Base-by-base conservation (phyloP, 2,113 vertebrate genomes). In the Willisornis vidua region DNA sequence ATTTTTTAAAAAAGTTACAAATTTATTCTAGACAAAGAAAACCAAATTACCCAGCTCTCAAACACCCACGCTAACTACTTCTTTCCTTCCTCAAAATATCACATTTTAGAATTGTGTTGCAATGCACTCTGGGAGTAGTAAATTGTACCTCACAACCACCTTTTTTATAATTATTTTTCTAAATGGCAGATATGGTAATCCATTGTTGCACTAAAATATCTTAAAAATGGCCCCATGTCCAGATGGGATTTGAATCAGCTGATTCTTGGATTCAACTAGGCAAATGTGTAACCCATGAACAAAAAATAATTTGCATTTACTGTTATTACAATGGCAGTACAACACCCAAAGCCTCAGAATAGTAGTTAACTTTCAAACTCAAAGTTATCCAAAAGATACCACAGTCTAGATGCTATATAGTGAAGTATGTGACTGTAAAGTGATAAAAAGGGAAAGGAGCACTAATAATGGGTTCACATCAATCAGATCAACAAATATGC, bases 41-140 rank as follows among this genome's bases (percentile, higher is more conserved):
- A 51, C 3, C 10, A 39, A 39, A 46, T 11, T 19, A 43, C 68
- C 33, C 25, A 75, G 6, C 14, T 85, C 19, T 57, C 25, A 70
- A 28, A 52, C 2, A 29, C 17, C 7, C 11, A 16, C 26, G 23
- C 31, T 43, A 12, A 18, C 8, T 1, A 0, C 26, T 10, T 72
- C 9, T 75, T n/a, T 10, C n/a, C 51, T 75, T 75, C 57, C 37
- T 7, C 0, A 54, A 72, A 86, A 77, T 6, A 45, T 29, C 9
- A 46, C 12, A 19, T 41, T 67, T 49, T 10, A 45, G 24, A 72
- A 55, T 49, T 2, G 1, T 26, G 10, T 23, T 62, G 20, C 22
- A 62, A 24, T 35, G 41, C 18, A 31, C 12, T 66, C 76, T 85
- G 33, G 13, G 29, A 73, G 37, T 15, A 22, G 24, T 15, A 73